phyloP scores from a whole-genome alignment of 2,113 vertebrate species.

The Nothocercus julius region DNA sequence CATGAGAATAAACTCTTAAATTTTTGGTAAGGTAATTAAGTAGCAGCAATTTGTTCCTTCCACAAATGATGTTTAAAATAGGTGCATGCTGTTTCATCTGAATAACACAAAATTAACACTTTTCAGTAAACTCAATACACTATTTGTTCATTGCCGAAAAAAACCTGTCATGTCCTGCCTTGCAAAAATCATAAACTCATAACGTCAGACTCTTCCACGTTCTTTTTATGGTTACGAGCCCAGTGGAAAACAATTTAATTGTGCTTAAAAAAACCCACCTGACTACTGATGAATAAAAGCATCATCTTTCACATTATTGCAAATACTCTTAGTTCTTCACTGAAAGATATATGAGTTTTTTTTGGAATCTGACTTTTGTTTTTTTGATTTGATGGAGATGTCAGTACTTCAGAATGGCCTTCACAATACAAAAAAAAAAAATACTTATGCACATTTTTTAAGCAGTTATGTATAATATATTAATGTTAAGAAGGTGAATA shows the following conservation, averaged over 20 bases:
- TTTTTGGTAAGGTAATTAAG: constrained; percentile 80
- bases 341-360: background rate
- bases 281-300: background rate
- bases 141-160: background rate
- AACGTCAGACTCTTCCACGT: background rate
- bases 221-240: background rate
- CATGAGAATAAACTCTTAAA: constrained; percentile 67
- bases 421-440: background rate
- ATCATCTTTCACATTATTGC: background rate
- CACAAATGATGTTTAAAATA: constrained; percentile 61
- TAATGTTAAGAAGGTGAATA: constrained; percentile 23
- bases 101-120: constrained; percentile 28
- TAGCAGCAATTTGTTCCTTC: constrained; percentile 80
- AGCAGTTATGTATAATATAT: constrained; percentile 20
- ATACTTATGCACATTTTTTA: background rate
- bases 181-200: background rate
- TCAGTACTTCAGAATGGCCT: constrained; percentile 32
- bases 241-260: background rate
- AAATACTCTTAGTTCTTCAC: background rate
- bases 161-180: background rate
- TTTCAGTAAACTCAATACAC: constrained; percentile 19
- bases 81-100: constrained; percentile 13
- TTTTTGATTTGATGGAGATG: background rate
- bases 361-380: background rate
- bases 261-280: background rate